Evolutionary conservation across 2,113 vertebrate genomes (phyloP).

Genomic region (Percopsis transmontana): DNA sequence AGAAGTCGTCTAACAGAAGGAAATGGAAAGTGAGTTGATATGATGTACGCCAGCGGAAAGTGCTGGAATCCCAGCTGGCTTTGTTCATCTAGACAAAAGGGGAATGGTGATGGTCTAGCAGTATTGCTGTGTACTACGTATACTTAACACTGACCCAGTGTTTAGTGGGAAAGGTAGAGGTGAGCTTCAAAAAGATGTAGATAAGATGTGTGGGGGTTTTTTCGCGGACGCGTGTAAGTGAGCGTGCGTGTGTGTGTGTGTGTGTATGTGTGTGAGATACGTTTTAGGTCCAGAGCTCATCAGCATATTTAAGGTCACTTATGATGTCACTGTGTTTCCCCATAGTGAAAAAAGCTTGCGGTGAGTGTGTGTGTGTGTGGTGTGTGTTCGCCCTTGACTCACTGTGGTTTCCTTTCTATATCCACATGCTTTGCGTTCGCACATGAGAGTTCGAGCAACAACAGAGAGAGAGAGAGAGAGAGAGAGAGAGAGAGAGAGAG

Average conservation of each 20-base stretch:
- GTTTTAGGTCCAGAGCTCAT: conserved; percentile 30
- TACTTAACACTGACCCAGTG: conserved; percentile 1
- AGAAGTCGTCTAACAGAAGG: conserved; percentile 9
- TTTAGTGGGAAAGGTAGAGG: conserved; percentile 10
- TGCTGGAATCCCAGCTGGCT: conserved; percentile 14
- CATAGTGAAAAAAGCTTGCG: conserved; percentile 35
- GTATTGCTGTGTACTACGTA: too few relatives aligned
- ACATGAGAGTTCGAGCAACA: background rate
- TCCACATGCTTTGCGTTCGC: conserved; percentile 34
- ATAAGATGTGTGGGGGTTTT: too few relatives aligned
- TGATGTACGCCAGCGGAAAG: conserved; percentile 7
- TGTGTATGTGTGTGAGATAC: background rate
- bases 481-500: background rate
- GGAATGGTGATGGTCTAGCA: background rate
- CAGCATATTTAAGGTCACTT: conserved; percentile 63
- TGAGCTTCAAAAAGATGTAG: conserved; percentile 30
- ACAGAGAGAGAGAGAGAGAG: background rate
- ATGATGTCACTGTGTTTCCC: conserved; percentile 66
- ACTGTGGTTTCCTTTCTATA: conserved; percentile 54
- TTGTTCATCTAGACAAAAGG: conserved; percentile 17
- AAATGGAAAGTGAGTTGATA: conserved; percentile 51
- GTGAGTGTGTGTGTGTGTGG: conserved; percentile 27
- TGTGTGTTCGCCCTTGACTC: conserved; percentile 35
- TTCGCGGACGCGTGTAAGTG: conserved; percentile 27
- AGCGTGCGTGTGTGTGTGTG: conserved; percentile 2